Conservation (phyloP, 37 sponge, comb jelly and placozoan species). For the Lycopodina hypogea region DNA sequence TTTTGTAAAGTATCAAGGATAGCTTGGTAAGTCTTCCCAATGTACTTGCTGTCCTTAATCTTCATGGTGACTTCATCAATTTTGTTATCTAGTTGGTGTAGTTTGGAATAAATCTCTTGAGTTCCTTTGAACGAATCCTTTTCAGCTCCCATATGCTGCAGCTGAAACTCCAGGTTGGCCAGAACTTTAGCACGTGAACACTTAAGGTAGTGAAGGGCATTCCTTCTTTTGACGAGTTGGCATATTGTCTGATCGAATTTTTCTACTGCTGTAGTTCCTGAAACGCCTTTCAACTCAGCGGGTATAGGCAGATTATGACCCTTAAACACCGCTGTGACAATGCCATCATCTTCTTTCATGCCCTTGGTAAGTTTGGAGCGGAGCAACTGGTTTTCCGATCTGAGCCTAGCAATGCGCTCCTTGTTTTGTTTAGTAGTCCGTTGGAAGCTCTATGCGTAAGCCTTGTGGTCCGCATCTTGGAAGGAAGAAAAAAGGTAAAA, state of each 20-base stretch:
- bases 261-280: slow-evolving; percentile 58
- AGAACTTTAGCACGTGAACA: slow-evolving; percentile 55
- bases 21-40: slow-evolving; percentile 85
- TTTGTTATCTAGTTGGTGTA: slow-evolving; percentile 87
- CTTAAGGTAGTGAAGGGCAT: slow-evolving; percentile 75
- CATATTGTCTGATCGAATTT: slow-evolving; percentile 92
- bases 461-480: slow-evolving; percentile 96
- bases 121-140: slow-evolving; percentile 24
- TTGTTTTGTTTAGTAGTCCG: slow-evolving; percentile 87
- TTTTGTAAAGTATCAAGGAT: slow-evolving; percentile 84
- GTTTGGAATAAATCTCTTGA: slow-evolving; percentile 58
- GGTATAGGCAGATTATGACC: slow-evolving; percentile 43
- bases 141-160: slow-evolving; percentile 64
- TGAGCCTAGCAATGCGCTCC: slow-evolving; percentile 68
- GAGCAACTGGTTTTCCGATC: slow-evolving; percentile 85
- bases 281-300: slow-evolving; percentile 72
- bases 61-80: slow-evolving; percentile 90
- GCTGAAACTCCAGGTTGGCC: slow-evolving; percentile 47
- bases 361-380: slow-evolving; percentile 67
- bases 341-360: slow-evolving; percentile 84
- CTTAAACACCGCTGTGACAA: slow-evolving; percentile 55
- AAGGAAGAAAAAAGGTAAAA: neutral
- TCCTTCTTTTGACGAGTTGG: slow-evolving; percentile 83
- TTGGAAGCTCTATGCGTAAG: slow-evolving; percentile 87
- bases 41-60: slow-evolving; percentile 84